Conservation (phyloP, 2,797 vertebrate species). For the Perodicticus potto region DNA sequence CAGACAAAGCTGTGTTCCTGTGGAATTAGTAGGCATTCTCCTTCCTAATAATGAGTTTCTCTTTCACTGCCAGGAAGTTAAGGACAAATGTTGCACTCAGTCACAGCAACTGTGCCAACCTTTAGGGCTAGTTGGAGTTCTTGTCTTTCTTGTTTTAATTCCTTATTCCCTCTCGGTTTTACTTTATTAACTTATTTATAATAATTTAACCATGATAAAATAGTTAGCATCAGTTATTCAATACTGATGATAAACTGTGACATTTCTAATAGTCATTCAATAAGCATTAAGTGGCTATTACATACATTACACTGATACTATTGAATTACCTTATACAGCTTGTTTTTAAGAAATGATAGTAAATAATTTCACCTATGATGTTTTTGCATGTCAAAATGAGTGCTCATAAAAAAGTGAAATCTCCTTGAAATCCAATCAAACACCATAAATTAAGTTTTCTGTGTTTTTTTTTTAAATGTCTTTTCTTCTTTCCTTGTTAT, state of each 20-base stretch:
- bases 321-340: not conserved
- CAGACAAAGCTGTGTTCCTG: conserved; percentile 62
- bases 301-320: not conserved
- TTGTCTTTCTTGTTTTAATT: not conserved
- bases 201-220: not conserved
- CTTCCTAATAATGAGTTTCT: conserved; percentile 66
- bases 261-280: conserved; percentile 7
- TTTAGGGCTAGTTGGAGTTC: not conserved
- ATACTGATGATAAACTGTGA: conserved; percentile 2
- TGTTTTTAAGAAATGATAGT: conserved; percentile 37
- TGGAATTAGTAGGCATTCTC: conserved; percentile 63
- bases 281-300: conserved; percentile 5
- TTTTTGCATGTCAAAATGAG: not conserved
- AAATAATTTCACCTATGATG: not conserved
- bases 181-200: not conserved
- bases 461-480: not conserved
- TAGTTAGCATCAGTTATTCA: conserved; percentile 11
- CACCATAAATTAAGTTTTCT: not conserved
- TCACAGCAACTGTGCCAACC: conserved; percentile 27
- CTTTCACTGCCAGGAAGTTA: conserved; percentile 66
- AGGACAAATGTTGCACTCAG: conserved; percentile 46
- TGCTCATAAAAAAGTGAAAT: conserved; percentile 20
- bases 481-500: conserved; percentile 33
- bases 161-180: conserved; percentile 38
- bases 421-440: conserved; percentile 8